Percentiles rank a stretch among this genome's conserved stretches.
Evolutionary conservation across 1,140 invertebrate genomes (phyloP).

Genomic region (Armadillidium nasatum): DNA sequence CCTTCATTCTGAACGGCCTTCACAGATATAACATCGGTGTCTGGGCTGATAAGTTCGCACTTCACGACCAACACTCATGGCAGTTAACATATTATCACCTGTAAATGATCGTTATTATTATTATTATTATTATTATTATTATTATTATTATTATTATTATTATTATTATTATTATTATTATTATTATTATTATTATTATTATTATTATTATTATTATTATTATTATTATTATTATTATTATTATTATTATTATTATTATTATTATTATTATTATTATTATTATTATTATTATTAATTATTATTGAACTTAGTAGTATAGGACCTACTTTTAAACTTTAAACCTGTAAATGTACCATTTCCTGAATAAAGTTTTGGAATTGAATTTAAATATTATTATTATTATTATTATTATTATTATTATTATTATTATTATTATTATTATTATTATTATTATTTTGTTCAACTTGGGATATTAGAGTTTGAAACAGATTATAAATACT

Average conservation of each 20-base stretch:
- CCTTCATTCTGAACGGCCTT: not conserved
- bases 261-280: not conserved
- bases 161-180: not conserved
- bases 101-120: not conserved
- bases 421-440: no score
- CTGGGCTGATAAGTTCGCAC: constrained; percentile 69
- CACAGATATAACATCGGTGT: constrained; percentile 18
- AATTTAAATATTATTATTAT: no score
- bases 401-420: no score
- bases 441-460: no score
- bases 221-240: not conserved
- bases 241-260: not conserved
- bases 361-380: no score
- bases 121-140: not conserved
- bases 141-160: not conserved
- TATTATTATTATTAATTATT: not conserved
- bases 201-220: not conserved
- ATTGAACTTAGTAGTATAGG: no score
- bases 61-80: constrained; percentile 89
- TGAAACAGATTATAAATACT: no score
- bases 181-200: not conserved
- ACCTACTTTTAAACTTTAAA: no score
- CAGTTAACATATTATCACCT: constrained; percentile 92
- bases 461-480: no score
- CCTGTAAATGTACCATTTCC: no score